Percentiles rank a stretch among this genome's conserved stretches.
These are phyloP conservation scores for Corythornis vintsioides DNA, from an alignment of 2,113 vertebrate genomes.

Conservation along the genomic window DNA sequence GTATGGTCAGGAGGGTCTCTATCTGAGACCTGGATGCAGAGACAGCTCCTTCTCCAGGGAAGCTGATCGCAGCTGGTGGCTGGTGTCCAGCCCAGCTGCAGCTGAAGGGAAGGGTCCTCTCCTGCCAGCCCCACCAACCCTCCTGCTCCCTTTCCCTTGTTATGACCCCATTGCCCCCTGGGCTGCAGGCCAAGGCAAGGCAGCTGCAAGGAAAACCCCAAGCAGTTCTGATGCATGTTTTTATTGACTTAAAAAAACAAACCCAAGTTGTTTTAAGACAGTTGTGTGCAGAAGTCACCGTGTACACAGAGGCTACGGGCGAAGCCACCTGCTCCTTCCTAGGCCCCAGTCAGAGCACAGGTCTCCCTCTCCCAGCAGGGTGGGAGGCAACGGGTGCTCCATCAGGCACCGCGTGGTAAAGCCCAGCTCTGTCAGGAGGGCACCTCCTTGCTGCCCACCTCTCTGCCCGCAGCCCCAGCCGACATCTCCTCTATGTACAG, in stretches of 20 bases:
- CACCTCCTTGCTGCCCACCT: neutral
- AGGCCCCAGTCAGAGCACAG: neutral
- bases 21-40: rapidly evolving
- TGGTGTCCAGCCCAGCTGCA: neutral
- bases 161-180: rapidly evolving
- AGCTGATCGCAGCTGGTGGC: neutral
- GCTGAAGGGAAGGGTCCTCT: neutral
- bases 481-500: constrained; percentile 20
- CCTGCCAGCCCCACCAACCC: neutral
- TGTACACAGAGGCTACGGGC: neutral
- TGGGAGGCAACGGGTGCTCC: neutral
- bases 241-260: neutral
- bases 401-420: neutral
- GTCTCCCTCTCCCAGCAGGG: neutral
- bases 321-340: neutral
- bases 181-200: neutral
- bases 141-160: neutral
- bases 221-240: neutral
- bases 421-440: neutral
- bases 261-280: constrained; percentile 50
- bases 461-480: neutral
- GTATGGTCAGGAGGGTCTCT: rapidly evolving
- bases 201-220: neutral
- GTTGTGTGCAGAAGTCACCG: constrained; percentile 52
- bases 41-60: neutral